phyloP scores from a whole-genome alignment of 2,797 vertebrate genomes.

The Xenops minutus region DNA sequence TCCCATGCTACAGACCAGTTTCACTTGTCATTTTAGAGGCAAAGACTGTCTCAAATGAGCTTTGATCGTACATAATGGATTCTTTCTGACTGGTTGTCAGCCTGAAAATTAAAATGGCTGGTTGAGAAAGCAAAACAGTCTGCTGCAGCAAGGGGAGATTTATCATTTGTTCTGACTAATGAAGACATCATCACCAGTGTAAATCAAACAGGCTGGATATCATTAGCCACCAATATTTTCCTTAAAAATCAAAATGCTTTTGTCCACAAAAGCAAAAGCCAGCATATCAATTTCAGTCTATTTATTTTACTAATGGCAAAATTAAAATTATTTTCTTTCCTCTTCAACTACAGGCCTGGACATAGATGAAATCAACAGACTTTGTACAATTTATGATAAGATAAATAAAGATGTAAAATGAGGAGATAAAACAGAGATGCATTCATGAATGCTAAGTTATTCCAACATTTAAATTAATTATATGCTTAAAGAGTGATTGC shows the following conservation, averaged over 20 bases:
- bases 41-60: constrained; percentile 5
- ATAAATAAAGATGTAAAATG: constrained; percentile 34
- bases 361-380: background rate
- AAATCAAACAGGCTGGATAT: constrained; percentile 46
- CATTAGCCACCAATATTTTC: constrained; percentile 40
- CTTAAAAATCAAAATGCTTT: constrained; percentile 54
- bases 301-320: background rate
- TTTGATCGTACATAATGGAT: constrained; percentile 68
- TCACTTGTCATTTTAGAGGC: constrained; percentile 18
- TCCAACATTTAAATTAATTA: constrained; percentile 67
- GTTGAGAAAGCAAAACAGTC: constrained; percentile 47
- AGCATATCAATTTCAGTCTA: background rate
- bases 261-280: background rate
- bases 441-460: constrained; percentile 50
- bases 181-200: constrained; percentile 42
- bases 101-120: constrained; percentile 74
- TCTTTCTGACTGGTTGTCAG: constrained; percentile 67
- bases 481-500: constrained; percentile 41
- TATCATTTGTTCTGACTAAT: constrained; percentile 65
- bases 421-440: constrained; percentile 7
- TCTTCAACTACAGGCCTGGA: background rate
- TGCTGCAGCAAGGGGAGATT: constrained; percentile 31
- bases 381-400: constrained; percentile 2
- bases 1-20: background rate
- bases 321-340: background rate